These are phyloP conservation scores for Forbesichthys papilliferus DNA, from an alignment of 2,113 vertebrate species.

Conservation along the genomic window DNA sequence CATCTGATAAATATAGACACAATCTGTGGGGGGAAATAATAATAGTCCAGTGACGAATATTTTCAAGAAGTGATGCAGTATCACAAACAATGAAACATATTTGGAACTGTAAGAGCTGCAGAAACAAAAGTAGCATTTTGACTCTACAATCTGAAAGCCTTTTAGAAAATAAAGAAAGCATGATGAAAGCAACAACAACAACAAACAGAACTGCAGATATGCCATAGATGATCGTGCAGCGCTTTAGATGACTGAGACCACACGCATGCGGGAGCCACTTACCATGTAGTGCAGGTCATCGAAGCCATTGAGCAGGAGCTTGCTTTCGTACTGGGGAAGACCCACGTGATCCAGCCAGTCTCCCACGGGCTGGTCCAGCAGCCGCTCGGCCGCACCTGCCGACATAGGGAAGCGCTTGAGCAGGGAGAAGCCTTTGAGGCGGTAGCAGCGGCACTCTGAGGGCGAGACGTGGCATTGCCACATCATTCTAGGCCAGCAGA, in stretches of 20 bases:
- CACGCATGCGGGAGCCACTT: constrained; percentile 39
- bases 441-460: constrained; percentile 96
- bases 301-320: constrained; percentile 94
- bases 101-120: too few relatives aligned
- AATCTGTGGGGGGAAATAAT: too few relatives aligned
- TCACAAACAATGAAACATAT: too few relatives aligned
- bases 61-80: too few relatives aligned
- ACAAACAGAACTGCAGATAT: too few relatives aligned
- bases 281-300: constrained; percentile 98
- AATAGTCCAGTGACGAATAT: too few relatives aligned
- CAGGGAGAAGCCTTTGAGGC: constrained; percentile 89
- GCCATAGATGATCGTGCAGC: too few relatives aligned
- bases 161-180: too few relatives aligned
- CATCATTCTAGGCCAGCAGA: constrained; percentile 86
- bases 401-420: constrained; percentile 93
- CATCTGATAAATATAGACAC: constrained; percentile 20
- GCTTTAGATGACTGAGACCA: too few relatives aligned
- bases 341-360: constrained; percentile 96
- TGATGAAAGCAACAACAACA: too few relatives aligned
- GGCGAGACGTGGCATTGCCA: constrained; percentile 94
- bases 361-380: constrained; percentile 91
- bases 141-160: too few relatives aligned
- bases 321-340: constrained; percentile 96
- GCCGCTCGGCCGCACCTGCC: constrained; percentile 81
- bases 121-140: too few relatives aligned